Conservation (phyloP, 2,888 invertebrate species). For the Chloromyia formosa region DNA sequence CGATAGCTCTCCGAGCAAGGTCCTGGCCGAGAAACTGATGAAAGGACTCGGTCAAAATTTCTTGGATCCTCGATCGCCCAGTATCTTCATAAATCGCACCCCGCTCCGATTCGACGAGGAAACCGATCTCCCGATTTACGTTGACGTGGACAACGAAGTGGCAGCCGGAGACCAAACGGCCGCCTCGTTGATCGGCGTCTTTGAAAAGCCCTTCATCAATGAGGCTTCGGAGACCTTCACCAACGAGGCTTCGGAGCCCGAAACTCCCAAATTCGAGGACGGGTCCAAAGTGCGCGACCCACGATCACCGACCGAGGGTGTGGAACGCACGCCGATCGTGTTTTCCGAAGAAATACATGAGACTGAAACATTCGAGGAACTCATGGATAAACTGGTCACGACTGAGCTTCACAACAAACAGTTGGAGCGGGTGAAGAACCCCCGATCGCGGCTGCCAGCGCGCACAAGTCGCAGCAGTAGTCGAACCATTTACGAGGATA, state of each 20-base stretch:
- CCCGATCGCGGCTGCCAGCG: background rate
- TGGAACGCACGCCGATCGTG: conserved; percentile 47
- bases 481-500: conserved; percentile 44
- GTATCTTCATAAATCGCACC: conserved; percentile 46
- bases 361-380: conserved; percentile 17
- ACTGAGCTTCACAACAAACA: conserved; percentile 37
- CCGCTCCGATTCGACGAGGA: conserved; percentile 46
- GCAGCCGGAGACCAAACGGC: background rate
- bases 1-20: background rate
- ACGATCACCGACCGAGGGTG: conserved; percentile 44
- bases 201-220: background rate
- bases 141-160: background rate
- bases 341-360: conserved; percentile 31
- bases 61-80: conserved; percentile 50
- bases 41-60: conserved; percentile 31
- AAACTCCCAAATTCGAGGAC: conserved; percentile 9
- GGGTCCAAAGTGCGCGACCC: conserved; percentile 39
- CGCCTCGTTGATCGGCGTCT: background rate
- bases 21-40: conserved; percentile 28
- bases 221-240: background rate
- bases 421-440: conserved; percentile 43
- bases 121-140: conserved; percentile 29
- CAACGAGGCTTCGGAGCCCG: background rate
- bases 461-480: background rate
- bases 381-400: conserved; percentile 17